Conservation (phyloP, 1,140 invertebrate species). For the Conus betulinus region DNA sequence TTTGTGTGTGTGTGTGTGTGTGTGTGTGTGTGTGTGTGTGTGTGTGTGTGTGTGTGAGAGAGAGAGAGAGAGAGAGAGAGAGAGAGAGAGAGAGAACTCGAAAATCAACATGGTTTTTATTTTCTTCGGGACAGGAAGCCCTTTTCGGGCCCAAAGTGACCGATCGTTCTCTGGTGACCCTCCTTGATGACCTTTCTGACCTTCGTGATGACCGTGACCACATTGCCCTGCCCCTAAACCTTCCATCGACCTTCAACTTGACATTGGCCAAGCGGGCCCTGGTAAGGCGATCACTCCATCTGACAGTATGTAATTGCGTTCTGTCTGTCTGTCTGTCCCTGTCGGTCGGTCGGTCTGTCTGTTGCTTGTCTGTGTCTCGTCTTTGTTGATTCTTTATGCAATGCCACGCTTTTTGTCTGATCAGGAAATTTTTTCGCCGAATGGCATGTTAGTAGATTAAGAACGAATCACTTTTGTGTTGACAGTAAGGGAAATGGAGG, state of each 20-base stretch:
- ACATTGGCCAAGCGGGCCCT: slow-evolving; percentile 80
- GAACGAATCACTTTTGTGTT: too few species aligned
- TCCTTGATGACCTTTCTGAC: slow-evolving; percentile 81
- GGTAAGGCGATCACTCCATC: slow-evolving; percentile 71
- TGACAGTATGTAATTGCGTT: not conserved
- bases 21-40: too few species aligned
- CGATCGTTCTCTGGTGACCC: slow-evolving; percentile 81
- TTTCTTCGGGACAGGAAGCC: slow-evolving; percentile 66
- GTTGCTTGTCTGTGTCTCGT: too few species aligned
- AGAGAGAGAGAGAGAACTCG: not conserved
- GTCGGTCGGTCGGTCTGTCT: too few species aligned
- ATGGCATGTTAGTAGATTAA: too few species aligned
- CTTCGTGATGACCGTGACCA: slow-evolving; percentile 84
- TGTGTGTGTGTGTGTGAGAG: too few species aligned
- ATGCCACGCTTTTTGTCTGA: too few species aligned
- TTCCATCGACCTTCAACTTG: slow-evolving; percentile 78
- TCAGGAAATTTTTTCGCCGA: too few species aligned
- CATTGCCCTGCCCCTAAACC: slow-evolving; percentile 81
- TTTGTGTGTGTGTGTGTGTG: too few species aligned
- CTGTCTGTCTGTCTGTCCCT: not conserved
- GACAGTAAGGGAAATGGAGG: too few species aligned
- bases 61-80: not conserved
- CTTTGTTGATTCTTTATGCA: too few species aligned
- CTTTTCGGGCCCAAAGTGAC: slow-evolving; percentile 84
- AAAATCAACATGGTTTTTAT: too few species aligned